These are phyloP conservation scores for Acanthosepion esculentum DNA, from an alignment of 2,888 invertebrate species.

Conservation along the genomic window DNA sequence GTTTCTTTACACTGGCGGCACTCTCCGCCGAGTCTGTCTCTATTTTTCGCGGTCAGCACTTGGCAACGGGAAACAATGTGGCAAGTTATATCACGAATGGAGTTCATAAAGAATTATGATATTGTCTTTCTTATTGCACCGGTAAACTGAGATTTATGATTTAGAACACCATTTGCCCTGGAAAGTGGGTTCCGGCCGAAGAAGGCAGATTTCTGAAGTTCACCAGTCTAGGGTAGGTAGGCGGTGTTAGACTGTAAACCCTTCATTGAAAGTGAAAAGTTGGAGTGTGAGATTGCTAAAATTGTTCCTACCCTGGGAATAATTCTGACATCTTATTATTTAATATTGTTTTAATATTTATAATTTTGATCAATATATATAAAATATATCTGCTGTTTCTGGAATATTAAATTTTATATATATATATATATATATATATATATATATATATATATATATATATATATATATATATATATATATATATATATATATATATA, in stretches of 20 bases:
- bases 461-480: too few relatives aligned
- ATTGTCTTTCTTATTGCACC: neutral
- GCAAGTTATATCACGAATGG: neutral
- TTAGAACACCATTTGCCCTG: neutral
- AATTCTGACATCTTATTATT: too few relatives aligned
- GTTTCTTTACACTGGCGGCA: neutral
- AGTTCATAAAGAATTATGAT: neutral
- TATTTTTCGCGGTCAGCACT: constrained; percentile 1
- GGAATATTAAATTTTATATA: too few relatives aligned
- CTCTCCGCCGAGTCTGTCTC: neutral
- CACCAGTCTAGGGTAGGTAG: neutral
- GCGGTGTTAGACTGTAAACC: neutral
- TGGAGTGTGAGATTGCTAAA: too few relatives aligned
- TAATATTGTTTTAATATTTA: too few relatives aligned
- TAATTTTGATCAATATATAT: too few relatives aligned
- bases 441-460: too few relatives aligned
- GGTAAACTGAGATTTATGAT: neutral
- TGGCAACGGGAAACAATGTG: neutral
- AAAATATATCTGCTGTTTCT: too few relatives aligned
- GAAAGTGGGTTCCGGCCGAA: neutral
- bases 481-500: too few relatives aligned
- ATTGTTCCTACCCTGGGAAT: too few relatives aligned
- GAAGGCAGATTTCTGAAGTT: neutral
- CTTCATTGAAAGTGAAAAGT: too few relatives aligned
- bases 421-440: too few relatives aligned